Percentiles rank a stretch among this genome's conserved stretches.
These are phyloP conservation scores for Hypena proboscidalis DNA, from an alignment of 2,888 invertebrate species.

Conservation along the genomic window DNA sequence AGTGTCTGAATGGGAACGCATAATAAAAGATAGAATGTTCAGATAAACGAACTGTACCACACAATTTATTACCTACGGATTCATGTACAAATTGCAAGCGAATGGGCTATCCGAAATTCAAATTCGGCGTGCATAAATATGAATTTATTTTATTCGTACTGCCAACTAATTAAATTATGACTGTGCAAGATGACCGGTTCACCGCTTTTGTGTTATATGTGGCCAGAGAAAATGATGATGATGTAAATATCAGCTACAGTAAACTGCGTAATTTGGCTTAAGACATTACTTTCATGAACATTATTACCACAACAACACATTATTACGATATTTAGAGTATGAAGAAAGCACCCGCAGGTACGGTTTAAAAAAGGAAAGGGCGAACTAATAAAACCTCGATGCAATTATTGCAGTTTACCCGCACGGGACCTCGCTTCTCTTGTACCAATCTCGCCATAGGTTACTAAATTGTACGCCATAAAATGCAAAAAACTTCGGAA, in stretches of 20 bases:
- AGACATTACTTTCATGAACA: slow-evolving; percentile 13
- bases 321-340: slow-evolving; percentile 33
- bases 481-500: slow-evolving; percentile 68
- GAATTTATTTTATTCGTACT: slow-evolving; percentile 10
- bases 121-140: slow-evolving; percentile 10
- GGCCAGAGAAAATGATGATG: slow-evolving; percentile 1
- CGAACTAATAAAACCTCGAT: slow-evolving; percentile 50
- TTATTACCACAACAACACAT: slow-evolving; percentile 12
- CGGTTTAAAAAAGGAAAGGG: slow-evolving; percentile 41
- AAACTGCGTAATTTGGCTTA: slow-evolving; percentile 24
- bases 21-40: slow-evolving; percentile 1
- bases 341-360: slow-evolving; percentile 25
- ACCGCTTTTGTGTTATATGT: slow-evolving; percentile 7
- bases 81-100: background rate
- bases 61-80: background rate
- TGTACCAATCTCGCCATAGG: slow-evolving; percentile 66
- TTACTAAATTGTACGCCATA: slow-evolving; percentile 69
- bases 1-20: background rate
- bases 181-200: background rate
- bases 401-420: slow-evolving; percentile 57
- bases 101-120: slow-evolving; percentile 21
- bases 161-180: slow-evolving; percentile 6
- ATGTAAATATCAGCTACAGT: slow-evolving; percentile 18
- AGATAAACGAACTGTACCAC: background rate
- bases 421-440: slow-evolving; percentile 46